Conservation (phyloP, 2,797 vertebrate species). For the Eulemur rubriventer region DNA sequence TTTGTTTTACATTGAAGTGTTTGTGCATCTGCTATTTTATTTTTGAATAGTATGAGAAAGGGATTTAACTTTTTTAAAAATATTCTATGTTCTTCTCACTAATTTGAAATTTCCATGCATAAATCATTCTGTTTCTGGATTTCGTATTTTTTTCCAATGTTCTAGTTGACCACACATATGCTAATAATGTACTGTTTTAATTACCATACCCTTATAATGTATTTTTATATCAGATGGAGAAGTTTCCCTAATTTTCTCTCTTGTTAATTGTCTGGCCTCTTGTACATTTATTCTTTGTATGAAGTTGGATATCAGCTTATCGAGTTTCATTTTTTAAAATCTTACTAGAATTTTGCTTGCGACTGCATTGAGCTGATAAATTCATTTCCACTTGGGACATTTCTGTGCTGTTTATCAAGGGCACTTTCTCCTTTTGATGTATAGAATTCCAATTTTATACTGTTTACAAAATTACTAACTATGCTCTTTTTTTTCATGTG, state of each 20-base stretch:
- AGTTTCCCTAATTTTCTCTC: background rate
- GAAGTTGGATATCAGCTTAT: background rate
- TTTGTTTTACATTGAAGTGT: background rate
- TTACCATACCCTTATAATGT: background rate
- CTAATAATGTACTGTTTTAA: background rate
- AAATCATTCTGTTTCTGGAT: background rate
- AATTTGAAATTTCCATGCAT: background rate
- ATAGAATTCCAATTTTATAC: slow-evolving; percentile 15
- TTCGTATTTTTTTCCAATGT: background rate
- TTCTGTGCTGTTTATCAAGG: background rate
- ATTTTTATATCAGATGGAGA: background rate
- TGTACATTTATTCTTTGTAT: background rate
- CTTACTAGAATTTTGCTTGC: background rate
- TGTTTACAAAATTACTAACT: slow-evolving; percentile 29
- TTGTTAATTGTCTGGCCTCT: background rate
- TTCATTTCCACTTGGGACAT: slow-evolving; percentile 2
- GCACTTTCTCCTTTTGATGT: background rate
- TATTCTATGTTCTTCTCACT: background rate
- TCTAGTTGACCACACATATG: background rate
- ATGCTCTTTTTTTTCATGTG: background rate
- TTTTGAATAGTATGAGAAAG: background rate
- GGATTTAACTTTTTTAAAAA: background rate
- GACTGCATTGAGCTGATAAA: background rate
- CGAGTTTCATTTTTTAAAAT: slow-evolving; percentile 9
- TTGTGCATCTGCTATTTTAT: background rate